phyloP scores from a whole-genome alignment of 2,888 invertebrate species.

The Caenorhabditis sp. region DNA sequence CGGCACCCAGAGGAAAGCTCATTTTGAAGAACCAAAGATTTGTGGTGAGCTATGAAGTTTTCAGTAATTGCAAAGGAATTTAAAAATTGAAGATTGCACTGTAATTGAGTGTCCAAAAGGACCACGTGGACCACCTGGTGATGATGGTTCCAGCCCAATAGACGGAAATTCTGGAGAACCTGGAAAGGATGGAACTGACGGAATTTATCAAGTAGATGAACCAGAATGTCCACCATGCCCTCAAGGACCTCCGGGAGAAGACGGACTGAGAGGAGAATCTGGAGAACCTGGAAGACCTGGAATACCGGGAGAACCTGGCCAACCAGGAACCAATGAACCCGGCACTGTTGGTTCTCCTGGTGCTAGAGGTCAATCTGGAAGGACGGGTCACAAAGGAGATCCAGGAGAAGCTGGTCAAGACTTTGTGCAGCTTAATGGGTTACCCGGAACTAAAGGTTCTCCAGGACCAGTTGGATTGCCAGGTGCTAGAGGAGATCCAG shows the following conservation, averaged over 20 bases:
- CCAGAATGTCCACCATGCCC: conserved; percentile 70
- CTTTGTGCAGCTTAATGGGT: conserved; percentile 65
- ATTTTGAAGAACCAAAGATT: conserved; percentile 60
- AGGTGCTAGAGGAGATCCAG: conserved; percentile 69
- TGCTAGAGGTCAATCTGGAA: conserved; percentile 63
- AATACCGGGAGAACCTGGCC: conserved; percentile 63
- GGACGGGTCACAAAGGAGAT: conserved; percentile 60
- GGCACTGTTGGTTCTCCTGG: conserved; percentile 66
- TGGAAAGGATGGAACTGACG: conserved; percentile 69
- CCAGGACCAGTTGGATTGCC: conserved; percentile 65
- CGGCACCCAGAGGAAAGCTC: conserved; percentile 29
- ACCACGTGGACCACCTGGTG: conserved; percentile 68
- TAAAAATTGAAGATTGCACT: conserved; percentile 64
- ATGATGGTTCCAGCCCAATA: conserved; percentile 64
- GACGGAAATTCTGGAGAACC: conserved; percentile 64
- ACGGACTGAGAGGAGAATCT: conserved; percentile 63
- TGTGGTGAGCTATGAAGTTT: too few relatives aligned
- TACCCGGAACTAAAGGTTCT: conserved; percentile 64
- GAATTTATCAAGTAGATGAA: conserved; percentile 68
- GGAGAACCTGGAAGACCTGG: conserved; percentile 66
- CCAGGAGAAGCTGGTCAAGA: conserved; percentile 72
- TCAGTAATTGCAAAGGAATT: conserved; percentile 9
- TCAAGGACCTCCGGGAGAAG: conserved; percentile 66
- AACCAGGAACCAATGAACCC: conserved; percentile 67
- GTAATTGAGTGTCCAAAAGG: conserved; percentile 70